Base-by-base conservation (phyloP, 2,797 vertebrate genomes). In the Parambassis ranga region DNA sequence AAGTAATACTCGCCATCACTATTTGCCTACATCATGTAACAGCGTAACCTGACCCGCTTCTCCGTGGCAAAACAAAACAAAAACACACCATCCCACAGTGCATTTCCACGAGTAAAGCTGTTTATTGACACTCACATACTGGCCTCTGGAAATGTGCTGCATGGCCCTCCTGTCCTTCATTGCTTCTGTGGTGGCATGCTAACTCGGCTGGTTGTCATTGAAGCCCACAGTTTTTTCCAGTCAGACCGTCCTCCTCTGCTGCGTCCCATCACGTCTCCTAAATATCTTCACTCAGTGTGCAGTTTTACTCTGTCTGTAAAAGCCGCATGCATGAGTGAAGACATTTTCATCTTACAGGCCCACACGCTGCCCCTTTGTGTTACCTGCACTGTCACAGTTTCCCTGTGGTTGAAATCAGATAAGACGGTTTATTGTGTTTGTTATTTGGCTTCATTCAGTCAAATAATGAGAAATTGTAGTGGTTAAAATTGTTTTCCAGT, bases 1-100 rank as follows among this genome's bases (percentile, higher is more conserved):
- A 95, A 99, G 97, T 98, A 94, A 83, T 14, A 58, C 65, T 76
- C 58, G 37, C 60, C 82, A 61, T 82, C 64, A n/a, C 33, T 61
- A 10, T 52, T 56, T 28, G 38, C 44, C 52, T 65, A n/a, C 60
- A 28, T 50, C 73, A 38, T 24, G 65, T 49, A 71, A 35, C n/a
- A n/a, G n/a, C 50, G 23, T 57, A 23, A 57, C 46, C 41, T 7
- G 1, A 26, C 61, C 62, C 27, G 60, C 75, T 69, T 75, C 58
- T 71, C 33, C 11, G 19, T 65, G 58, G 36, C 31, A n/a, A 24
- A 51, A 79, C n/a, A 24, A 51, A 79, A 55, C 14, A 2, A 62
- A 2, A 62, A 30, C 8, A 30, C 32, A 7, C 61, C 84, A 56
- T 82, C 68, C 43, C 62, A 15, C 33, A 41, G 83, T 87, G 62